Percentiles rank a stretch among this genome's conserved stretches.
Evolutionary conservation across 2,113 vertebrate species (phyloP).

Genomic region (Chionis minor): DNA sequence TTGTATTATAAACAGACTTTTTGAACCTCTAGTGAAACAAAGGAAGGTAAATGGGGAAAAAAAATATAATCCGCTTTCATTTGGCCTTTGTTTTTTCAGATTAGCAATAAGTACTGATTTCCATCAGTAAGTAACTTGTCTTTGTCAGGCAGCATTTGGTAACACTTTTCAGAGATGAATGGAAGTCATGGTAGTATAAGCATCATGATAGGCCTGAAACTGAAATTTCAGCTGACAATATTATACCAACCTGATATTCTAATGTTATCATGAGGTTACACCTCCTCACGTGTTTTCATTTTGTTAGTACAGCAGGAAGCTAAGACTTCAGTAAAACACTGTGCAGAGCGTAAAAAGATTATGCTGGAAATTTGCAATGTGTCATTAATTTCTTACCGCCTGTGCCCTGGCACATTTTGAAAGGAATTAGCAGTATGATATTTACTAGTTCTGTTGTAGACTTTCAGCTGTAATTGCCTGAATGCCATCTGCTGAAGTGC

Average conservation of each 20-base stretch:
- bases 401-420: not conserved
- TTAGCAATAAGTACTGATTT: conserved; percentile 19
- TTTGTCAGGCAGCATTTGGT: not conserved
- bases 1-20: not conserved
- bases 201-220: not conserved
- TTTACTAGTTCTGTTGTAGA: not conserved
- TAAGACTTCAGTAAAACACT: not conserved
- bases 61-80: not conserved
- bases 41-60: not conserved
- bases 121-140: not conserved
- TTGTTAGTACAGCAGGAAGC: not conserved
- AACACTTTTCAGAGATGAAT: not conserved
- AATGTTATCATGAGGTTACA: not conserved
- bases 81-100: conserved; percentile 21
- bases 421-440: not conserved
- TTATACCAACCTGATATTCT: not conserved
- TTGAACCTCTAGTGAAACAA: not conserved
- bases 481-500: not conserved
- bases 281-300: not conserved
- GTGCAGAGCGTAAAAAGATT: not conserved
- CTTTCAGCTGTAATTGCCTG: not conserved
- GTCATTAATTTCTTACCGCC: not conserved
- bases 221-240: not conserved
- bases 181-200: not conserved
- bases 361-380: not conserved